These are phyloP conservation scores for Pyrocephalus nanus DNA, from an alignment of 2,797 vertebrate genomes.

Conservation along the genomic window DNA sequence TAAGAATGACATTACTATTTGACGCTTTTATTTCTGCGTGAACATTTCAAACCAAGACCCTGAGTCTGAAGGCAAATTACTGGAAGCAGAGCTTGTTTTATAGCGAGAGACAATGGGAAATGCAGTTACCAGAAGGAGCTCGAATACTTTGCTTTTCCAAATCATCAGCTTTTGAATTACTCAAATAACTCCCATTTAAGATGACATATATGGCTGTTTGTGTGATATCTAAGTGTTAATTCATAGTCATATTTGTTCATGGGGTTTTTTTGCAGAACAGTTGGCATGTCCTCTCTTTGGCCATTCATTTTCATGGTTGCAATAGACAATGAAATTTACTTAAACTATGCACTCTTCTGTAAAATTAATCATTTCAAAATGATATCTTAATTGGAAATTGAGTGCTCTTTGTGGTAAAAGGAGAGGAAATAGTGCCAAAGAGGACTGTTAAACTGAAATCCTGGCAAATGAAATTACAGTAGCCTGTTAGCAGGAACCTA, in stretches of 20 bases:
- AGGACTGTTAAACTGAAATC: not conserved
- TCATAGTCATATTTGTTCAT: slow-evolving; percentile 48
- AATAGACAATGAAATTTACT: slow-evolving; percentile 51
- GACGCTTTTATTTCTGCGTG: slow-evolving; percentile 6
- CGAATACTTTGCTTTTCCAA: slow-evolving; percentile 55
- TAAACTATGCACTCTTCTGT: slow-evolving; percentile 35
- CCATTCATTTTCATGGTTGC: slow-evolving; percentile 50
- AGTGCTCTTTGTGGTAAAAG: not conserved
- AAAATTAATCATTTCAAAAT: slow-evolving; percentile 51
- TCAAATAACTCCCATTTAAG: slow-evolving; percentile 59
- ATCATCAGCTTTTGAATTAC: slow-evolving; percentile 64
- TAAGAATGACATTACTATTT: slow-evolving; percentile 22
- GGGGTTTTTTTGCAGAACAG: slow-evolving; percentile 41
- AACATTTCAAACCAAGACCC: slow-evolving; percentile 6
- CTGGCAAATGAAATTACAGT: not conserved
- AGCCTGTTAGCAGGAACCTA: not conserved
- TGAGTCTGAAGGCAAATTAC: slow-evolving; percentile 2
- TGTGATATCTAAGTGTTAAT: slow-evolving; percentile 57
- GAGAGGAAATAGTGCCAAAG: not conserved
- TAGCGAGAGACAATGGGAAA: slow-evolving; percentile 1
- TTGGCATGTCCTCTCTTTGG: slow-evolving; percentile 38
- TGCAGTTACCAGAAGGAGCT: slow-evolving; percentile 42
- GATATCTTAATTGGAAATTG: slow-evolving; percentile 25
- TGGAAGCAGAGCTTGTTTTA: slow-evolving; percentile 28
- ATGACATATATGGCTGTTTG: slow-evolving; percentile 50